Base-by-base conservation (phyloP, 2,888 invertebrate species). In the Pherbina coryleti region DNA sequence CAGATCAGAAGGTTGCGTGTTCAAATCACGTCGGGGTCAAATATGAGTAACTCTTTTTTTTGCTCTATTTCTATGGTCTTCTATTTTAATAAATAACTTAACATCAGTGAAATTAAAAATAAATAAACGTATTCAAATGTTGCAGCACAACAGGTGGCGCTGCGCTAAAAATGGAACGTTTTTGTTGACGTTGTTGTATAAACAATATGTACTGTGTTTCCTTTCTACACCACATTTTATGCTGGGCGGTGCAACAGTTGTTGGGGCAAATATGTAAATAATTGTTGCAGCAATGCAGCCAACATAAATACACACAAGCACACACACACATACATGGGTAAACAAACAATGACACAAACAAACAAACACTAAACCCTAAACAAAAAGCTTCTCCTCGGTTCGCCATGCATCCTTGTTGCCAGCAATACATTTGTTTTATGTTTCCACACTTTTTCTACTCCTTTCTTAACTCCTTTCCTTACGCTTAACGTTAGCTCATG, bases 1-100 rank as follows among this genome's bases (percentile, higher is more conserved):
- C 87, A 87, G 87, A 86, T 87, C 87, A 87, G 86, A 87, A 87
- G 86, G 86, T 87, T 86, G 86, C 86, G 86, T 86, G 86, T 86
- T 87, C 86, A 87, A 87, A 87, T 87, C 86, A 86, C 86, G 86
- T 86, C 86, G 86, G 86, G 86, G 86, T 86, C 86, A 86, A 78
- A 64, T 5, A 44, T 7, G 14, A 44, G 44, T 3, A 44, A 22
- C 25, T 3, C 3, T 28, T 60, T 60, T 60, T 60, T 60, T 60
- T 60, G 22, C 44, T 14, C 44, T 44, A 11, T 44, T 44, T 44
- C 2, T 44, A 44, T 44, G 14, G 3, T 31, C 14, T 1, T 14
- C 14, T 2, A 44, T 11, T 44, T 44, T 44, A 44, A 44, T 44
- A 44, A 44, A 44, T 44, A 44, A 44, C 11, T 2, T 11, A 14